Base-by-base conservation (phyloP, 2,113 vertebrate species). In the Ciconia maguari region DNA sequence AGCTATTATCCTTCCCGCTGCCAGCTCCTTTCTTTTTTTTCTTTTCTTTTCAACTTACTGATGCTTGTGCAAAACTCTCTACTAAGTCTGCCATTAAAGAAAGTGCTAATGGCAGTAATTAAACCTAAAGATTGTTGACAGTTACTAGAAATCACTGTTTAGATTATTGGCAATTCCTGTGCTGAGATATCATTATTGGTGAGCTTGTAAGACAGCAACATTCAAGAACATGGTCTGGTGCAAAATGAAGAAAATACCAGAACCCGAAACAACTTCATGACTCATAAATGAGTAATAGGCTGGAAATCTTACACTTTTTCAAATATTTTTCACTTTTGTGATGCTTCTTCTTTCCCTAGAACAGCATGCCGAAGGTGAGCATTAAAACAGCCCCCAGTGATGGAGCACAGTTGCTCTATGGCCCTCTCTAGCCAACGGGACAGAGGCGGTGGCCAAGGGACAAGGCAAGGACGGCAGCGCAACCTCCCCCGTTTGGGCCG, bases 381-480 rank as follows among this genome's bases (percentile, higher is more conserved):
- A 6, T 5, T 5, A 10, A 17, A 44, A 4, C 55, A 77, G 12
- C 7, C 8, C 42, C 8, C 6, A 2, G 1, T 2, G 17, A 16
- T 10, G 48, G 29, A 61, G 22, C 22, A 6, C 15, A 9, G 46
- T 2, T 17, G 42, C 29, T 58, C 75, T 7, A 0, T 5, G 42
- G 27, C 13, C 26, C 25, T 13, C 55, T 13, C 38, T 7, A 26
- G 72, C 41, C 32, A 32, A 9, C 1, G 8, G 46, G 57, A 20
- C 16, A 5, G 57, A 29, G 52, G 26, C 1, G 1, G 22, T 46
- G 54, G 41, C 62, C 2, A 0, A n/a, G 46, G 62, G 36, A 44
- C 24, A 13, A 21, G 62, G 30, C 29, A 46, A 54, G 54, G 55
- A 9, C 4, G 9, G 38, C 21, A 41, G 41, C 2, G 2, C 24